phyloP scores from a whole-genome alignment of 2,797 vertebrate genomes.

The Hypotaenidia okinawae region DNA sequence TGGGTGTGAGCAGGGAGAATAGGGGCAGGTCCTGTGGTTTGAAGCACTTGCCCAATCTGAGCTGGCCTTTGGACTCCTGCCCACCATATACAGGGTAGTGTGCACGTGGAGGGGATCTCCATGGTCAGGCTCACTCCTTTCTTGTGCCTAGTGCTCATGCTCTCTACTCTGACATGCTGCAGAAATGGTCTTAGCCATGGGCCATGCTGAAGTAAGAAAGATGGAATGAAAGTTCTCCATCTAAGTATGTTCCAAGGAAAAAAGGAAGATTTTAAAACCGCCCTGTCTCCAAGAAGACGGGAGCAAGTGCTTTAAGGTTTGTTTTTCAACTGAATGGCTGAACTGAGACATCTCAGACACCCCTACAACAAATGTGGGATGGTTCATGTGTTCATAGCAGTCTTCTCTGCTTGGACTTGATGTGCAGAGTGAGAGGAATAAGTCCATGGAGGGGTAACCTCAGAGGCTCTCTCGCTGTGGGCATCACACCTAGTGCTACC shows the following conservation, averaged over 20 bases:
- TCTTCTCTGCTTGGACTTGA: background rate
- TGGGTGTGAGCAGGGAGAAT: background rate
- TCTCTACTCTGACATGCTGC: rapidly evolving
- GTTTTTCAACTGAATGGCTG: background rate
- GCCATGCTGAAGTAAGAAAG: background rate
- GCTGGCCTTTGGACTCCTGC: background rate
- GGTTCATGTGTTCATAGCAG: background rate
- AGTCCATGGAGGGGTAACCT: background rate
- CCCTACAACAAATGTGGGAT: rapidly evolving
- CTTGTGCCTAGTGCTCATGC: background rate
- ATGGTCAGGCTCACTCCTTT: rapidly evolving
- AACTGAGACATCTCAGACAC: background rate
- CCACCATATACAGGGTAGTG: rapidly evolving
- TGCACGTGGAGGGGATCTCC: background rate
- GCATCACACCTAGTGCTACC: background rate
- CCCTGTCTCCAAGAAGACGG: background rate
- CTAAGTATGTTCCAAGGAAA: background rate
- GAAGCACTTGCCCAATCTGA: background rate
- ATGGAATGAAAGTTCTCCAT: background rate
- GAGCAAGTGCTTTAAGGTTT: background rate
- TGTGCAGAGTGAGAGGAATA: background rate
- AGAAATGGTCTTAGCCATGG: background rate
- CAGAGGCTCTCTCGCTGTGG: background rate
- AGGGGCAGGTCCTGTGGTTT: background rate
- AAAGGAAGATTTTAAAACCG: background rate